Base-by-base conservation (phyloP, 2,888 invertebrate genomes). In the Caenorhabditis japonica region DNA sequence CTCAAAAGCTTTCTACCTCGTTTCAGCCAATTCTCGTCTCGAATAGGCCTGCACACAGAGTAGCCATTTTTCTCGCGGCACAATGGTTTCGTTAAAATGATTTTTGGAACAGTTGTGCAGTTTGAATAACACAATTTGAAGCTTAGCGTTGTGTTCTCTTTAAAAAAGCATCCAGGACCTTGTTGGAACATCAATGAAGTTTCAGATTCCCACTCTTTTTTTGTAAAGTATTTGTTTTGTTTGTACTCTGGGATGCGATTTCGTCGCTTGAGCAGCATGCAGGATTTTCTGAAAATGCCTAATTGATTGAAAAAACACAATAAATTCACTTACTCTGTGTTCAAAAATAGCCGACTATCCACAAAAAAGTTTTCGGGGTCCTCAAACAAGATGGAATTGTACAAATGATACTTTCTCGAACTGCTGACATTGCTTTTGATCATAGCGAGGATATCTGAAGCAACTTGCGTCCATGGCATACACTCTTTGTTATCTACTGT, bases 81-180 rank as follows among this genome's bases (percentile, higher is more conserved):
- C 4, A 66, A 13, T 3, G 33, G 21, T 19, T 43, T 56, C 13
- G 51, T 43, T 19, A 49, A 43, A 10, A 19, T 17, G 0, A 43
- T 13, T 0, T 33, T 36, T 2, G 38, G 38, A 3, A 19, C 1
- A n/a, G 39, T 39, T 3, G 53, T 27, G 17, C 64, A 56, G n/a
- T 34, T 17, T 4, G 53, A 39, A 15, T 51, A 56, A 23, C 66
- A 66, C 13, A 25, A 36, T 8, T 66, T 43, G 41, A 66, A 66
- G 10, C 8, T 25, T 1, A 66, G 23, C 8, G 66, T 66, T 36
- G 43, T 56, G 30, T 66, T 66, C 43, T 56, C 21, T 23, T 47
- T 60, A 12, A 69, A 59, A 41, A 69, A 69, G 25, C 69, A 69
- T 2, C 69, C 69, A 13, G 69, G 69, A 1, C 59, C 60, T 25